Conservation (phyloP, 2,797 vertebrate genomes). For the Mareca penelope region DNA sequence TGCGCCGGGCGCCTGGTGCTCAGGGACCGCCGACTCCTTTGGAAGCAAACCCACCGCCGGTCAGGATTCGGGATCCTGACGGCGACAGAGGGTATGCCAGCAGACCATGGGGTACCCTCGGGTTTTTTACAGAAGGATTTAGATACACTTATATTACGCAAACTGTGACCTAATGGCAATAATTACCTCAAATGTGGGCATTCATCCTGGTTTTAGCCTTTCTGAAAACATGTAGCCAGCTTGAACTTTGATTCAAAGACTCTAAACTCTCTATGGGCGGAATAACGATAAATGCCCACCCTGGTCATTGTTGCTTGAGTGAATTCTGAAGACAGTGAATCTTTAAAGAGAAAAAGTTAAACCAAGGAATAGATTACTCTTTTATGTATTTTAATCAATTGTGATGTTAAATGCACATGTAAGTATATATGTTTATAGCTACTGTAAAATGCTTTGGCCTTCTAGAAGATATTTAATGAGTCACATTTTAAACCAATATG, state of each 20-base stretch:
- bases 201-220: conserved; percentile 82
- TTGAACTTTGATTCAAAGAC: conserved; percentile 75
- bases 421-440: conserved; percentile 73
- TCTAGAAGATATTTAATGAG: conserved; percentile 69
- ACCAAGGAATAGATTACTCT: conserved; percentile 73
- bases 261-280: conserved; percentile 65
- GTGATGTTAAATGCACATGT: conserved; percentile 69
- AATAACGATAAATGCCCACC: conserved; percentile 71
- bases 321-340: conserved; percentile 72
- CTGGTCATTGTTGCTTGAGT: conserved; percentile 74
- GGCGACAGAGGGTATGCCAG: conserved; percentile 50
- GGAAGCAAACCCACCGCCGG: conserved; percentile 76
- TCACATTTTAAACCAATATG: conserved; percentile 73
- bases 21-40: conserved; percentile 45
- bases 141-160: conserved; percentile 75
- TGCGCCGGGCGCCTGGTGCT: conserved; percentile 24
- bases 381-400: conserved; percentile 74
- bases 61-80: conserved; percentile 65
- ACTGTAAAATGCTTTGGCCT: conserved; percentile 76
- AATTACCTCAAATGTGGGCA: conserved; percentile 85
- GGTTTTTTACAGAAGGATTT: conserved; percentile 74
- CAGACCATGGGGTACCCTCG: conserved; percentile 4
- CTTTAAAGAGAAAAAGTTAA: conserved; percentile 65
- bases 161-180: conserved; percentile 84
- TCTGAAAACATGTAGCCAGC: conserved; percentile 80